Percentiles rank a stretch among this genome's conserved stretches.
Conservation (phyloP, 2,888 invertebrate genomes). For the Agrenia bidenticulata region DNA sequence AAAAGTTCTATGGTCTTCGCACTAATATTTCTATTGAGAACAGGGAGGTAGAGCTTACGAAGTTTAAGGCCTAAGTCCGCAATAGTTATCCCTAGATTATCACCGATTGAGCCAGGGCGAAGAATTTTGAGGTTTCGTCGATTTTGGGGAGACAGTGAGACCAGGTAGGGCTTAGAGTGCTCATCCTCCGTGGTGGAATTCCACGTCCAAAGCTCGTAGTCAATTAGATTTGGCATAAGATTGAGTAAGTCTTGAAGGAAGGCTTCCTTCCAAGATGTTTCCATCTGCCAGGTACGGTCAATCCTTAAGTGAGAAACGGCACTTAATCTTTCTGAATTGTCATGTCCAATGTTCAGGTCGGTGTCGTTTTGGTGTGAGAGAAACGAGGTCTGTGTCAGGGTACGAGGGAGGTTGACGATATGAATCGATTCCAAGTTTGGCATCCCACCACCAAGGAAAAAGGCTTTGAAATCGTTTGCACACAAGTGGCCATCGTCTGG, state of each 20-base stretch:
- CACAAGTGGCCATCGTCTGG: constrained; percentile 39
- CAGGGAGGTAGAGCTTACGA: constrained; percentile 40
- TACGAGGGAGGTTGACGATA: constrained; percentile 42
- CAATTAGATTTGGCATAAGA: constrained; percentile 38
- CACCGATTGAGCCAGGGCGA: constrained; percentile 41
- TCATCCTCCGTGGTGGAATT: constrained; percentile 41
- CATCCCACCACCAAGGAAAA: constrained; percentile 38
- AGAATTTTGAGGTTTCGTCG: constrained; percentile 28
- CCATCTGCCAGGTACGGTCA: constrained; percentile 42
- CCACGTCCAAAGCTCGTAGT: constrained; percentile 48
- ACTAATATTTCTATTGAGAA: constrained; percentile 37
- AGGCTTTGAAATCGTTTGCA: constrained; percentile 32
- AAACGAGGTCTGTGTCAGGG: constrained; percentile 38
- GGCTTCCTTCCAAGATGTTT: constrained; percentile 30
- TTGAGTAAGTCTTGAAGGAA: constrained; percentile 37
- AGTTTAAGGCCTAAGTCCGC: constrained; percentile 38
- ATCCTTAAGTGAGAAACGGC: constrained; percentile 35
- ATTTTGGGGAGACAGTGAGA: constrained; percentile 23
- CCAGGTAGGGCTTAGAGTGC: constrained; percentile 40
- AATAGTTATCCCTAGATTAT: constrained; percentile 25
- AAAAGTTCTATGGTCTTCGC: constrained; percentile 36
- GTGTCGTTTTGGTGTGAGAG: constrained; percentile 2
- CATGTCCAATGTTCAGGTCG: background rate
- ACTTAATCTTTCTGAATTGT: constrained; percentile 10
- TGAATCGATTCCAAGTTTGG: constrained; percentile 46